Conservation (phyloP, 2,113 vertebrate species). For the Cyanoliseus patagonus region DNA sequence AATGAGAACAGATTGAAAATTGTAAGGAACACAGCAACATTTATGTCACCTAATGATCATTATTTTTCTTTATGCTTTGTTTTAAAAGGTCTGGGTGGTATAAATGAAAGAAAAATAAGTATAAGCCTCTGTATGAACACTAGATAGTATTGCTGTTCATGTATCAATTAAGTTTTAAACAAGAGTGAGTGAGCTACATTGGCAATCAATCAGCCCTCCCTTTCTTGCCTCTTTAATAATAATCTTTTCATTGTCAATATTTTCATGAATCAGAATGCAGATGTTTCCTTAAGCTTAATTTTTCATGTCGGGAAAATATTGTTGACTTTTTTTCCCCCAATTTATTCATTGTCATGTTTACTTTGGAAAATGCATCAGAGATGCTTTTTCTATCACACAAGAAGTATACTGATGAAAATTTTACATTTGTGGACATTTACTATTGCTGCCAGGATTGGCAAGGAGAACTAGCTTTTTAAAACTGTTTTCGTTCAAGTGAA, state of each 20-base stretch:
- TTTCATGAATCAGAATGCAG: not conserved
- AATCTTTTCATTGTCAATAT: not conserved
- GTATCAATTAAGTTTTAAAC: not conserved
- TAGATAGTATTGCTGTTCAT: not conserved
- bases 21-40: not conserved
- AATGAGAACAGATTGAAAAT: not conserved
- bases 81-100: not conserved
- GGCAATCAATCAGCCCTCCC: not conserved
- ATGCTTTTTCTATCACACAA: not conserved
- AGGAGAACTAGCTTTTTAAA: not conserved
- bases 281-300: not conserved
- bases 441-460: not conserved
- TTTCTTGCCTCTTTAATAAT: not conserved
- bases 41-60: not conserved
- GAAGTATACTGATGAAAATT: not conserved
- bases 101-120: not conserved
- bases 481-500: not conserved
- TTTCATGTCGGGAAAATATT: not conserved
- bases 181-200: not conserved
- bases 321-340: not conserved
- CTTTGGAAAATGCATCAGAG: not conserved
- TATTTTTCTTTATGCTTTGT: not conserved
- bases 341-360: not conserved
- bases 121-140: not conserved
- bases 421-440: not conserved